These are phyloP conservation scores for Mimas tiliae DNA, from an alignment of 2,888 invertebrate species.

Conservation along the genomic window DNA sequence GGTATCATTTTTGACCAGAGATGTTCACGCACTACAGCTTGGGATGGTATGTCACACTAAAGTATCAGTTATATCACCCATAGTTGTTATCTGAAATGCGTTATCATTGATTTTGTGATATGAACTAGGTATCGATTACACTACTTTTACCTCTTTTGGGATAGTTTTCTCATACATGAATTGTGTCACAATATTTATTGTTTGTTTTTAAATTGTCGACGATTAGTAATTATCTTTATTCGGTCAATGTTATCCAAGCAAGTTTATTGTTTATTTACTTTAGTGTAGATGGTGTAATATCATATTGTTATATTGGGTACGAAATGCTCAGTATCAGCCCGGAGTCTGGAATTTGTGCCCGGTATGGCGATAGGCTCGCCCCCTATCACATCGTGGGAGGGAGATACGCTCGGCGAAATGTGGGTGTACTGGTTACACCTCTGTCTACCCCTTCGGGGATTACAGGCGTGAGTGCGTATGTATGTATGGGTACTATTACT, in stretches of 20 bases:
- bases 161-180: background rate
- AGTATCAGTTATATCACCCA: slow-evolving; percentile 22
- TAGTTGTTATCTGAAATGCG: slow-evolving; percentile 29
- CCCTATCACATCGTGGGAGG: too few relatives aligned
- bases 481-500: too few relatives aligned
- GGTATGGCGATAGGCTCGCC: too few relatives aligned
- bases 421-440: too few relatives aligned
- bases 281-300: background rate
- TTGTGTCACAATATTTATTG: background rate
- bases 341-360: too few relatives aligned
- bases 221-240: background rate
- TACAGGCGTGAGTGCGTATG: too few relatives aligned
- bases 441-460: too few relatives aligned
- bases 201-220: background rate
- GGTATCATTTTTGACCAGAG: slow-evolving; percentile 23
- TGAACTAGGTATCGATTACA: slow-evolving; percentile 6
- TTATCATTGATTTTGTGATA: slow-evolving; percentile 29
- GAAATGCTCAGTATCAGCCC: too few relatives aligned
- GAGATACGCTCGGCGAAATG: too few relatives aligned
- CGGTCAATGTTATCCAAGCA: background rate
- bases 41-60: background rate
- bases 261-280: background rate
- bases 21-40: slow-evolving; percentile 22
- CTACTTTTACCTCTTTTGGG: background rate
- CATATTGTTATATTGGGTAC: too few relatives aligned